These are phyloP conservation scores for Helleia helle DNA, from an alignment of 2,888 invertebrate genomes.

Conservation along the genomic window DNA sequence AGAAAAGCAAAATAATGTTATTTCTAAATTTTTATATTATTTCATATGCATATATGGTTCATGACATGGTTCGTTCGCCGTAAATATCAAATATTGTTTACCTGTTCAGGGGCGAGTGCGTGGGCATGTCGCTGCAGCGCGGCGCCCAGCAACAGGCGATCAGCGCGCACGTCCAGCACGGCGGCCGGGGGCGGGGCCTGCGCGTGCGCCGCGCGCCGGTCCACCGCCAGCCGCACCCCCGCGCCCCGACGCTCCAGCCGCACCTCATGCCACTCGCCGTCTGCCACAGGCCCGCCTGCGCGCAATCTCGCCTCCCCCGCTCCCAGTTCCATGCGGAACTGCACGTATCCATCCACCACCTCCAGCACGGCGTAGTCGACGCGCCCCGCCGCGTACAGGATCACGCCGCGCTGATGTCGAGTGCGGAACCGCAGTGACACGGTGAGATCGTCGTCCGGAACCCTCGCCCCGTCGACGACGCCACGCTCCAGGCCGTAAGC, in stretches of 20 bases:
- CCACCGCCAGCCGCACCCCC: conserved; percentile 84
- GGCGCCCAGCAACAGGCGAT: conserved; percentile 89
- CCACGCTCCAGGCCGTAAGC: conserved; percentile 81
- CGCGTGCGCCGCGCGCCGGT: conserved; percentile 87
- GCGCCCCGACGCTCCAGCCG: conserved; percentile 88
- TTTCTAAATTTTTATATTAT: no score
- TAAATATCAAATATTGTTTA: conserved; percentile 21
- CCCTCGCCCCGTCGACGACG: conserved; percentile 72
- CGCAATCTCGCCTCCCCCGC: conserved; percentile 90
- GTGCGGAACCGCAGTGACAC: conserved; percentile 88
- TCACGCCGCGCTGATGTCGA: conserved; percentile 83
- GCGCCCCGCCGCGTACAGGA: conserved; percentile 89
- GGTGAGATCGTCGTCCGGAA: conserved; percentile 86
- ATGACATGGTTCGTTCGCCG: no score
- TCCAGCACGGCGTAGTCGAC: conserved; percentile 93
- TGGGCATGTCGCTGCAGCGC: conserved; percentile 85
- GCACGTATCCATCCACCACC: conserved; percentile 86
- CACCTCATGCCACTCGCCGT: conserved; percentile 81
- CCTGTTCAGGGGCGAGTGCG: conserved; percentile 72
- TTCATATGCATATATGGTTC: no score
- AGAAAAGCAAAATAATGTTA: no score
- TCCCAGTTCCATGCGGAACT: conserved; percentile 94
- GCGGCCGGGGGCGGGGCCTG: conserved; percentile 78
- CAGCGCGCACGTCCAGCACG: conserved; percentile 88
- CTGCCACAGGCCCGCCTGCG: conserved; percentile 68